phyloP scores from a whole-genome alignment of 2,797 vertebrate genomes.

The Phalanger gymnotis region DNA sequence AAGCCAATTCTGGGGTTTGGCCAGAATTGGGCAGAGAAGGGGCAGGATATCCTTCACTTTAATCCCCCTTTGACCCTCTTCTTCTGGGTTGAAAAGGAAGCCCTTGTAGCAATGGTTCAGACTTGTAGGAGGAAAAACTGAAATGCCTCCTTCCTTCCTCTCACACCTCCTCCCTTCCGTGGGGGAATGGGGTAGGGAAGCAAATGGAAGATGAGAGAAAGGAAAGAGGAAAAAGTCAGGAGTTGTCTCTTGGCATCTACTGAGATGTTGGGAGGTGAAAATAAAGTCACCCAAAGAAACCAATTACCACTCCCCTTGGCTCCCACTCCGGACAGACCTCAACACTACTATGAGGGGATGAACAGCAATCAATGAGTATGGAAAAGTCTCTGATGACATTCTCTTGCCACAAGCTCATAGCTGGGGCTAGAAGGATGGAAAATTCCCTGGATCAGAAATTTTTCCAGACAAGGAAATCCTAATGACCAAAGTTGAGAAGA shows the following conservation, averaged over 20 bases:
- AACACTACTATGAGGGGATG: not conserved
- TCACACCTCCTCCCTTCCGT: not conserved
- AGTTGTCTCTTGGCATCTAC: not conserved
- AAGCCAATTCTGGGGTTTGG: not conserved
- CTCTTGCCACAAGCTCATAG: not conserved
- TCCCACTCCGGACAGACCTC: not conserved
- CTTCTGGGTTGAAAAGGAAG: not conserved
- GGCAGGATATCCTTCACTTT: not conserved
- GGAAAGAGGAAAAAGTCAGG: not conserved
- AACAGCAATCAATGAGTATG: not conserved
- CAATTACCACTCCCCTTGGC: not conserved
- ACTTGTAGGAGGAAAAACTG: not conserved
- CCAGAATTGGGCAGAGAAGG: not conserved
- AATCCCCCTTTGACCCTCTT: not conserved
- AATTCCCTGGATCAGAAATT: not conserved
- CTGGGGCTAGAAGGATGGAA: not conserved
- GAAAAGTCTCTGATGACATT: not conserved
- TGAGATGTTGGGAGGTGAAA: not conserved
- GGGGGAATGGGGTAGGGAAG: not conserved
- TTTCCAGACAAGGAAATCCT: not conserved
- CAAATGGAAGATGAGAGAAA: not conserved
- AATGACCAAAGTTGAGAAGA: not conserved
- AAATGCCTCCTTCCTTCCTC: not conserved
- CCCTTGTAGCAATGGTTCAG: rapidly evolving
- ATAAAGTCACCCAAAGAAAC: not conserved